Evolutionary conservation across 2,797 vertebrate species (phyloP).

Genomic region (Rhyacichthys aspro): DNA sequence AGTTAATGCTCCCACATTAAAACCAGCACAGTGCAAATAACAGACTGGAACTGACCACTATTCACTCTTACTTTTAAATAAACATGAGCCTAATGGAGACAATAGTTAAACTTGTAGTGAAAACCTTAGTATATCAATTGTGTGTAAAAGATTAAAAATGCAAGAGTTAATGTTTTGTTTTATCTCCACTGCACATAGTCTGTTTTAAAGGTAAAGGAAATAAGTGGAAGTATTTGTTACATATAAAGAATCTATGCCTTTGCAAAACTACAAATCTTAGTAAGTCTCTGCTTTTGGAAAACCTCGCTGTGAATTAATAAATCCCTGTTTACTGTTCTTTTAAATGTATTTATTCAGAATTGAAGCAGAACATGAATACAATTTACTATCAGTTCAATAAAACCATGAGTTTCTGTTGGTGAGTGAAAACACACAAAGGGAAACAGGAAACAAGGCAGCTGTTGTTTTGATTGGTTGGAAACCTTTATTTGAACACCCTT

Average conservation of each 20-base stretch:
- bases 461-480: constrained; percentile 41
- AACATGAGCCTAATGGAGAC: no score
- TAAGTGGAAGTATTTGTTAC: constrained; percentile 53
- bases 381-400: constrained; percentile 61
- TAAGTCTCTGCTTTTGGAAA: constrained; percentile 37
- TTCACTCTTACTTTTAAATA: neutral
- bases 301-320: constrained; percentile 65
- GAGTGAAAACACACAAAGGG: constrained; percentile 42
- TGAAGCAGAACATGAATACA: constrained; percentile 64
- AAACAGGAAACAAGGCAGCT: constrained; percentile 36
- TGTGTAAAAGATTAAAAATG: no score
- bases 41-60: constrained; percentile 10
- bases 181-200: no score
- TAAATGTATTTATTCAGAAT: constrained; percentile 64
- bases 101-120: no score
- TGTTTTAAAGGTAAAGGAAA: neutral
- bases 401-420: constrained; percentile 36
- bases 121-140: no score
- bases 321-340: constrained; percentile 55
- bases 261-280: constrained; percentile 39
- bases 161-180: no score
- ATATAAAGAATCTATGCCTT: constrained; percentile 68
- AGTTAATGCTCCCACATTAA: constrained; percentile 73
- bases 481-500: constrained; percentile 58
- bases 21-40: constrained; percentile 35